Evolutionary conservation across 2,797 vertebrate species (phyloP), one percentile per base, ranked within the genome.

Genomic region (Syngnathus acus): DNA sequence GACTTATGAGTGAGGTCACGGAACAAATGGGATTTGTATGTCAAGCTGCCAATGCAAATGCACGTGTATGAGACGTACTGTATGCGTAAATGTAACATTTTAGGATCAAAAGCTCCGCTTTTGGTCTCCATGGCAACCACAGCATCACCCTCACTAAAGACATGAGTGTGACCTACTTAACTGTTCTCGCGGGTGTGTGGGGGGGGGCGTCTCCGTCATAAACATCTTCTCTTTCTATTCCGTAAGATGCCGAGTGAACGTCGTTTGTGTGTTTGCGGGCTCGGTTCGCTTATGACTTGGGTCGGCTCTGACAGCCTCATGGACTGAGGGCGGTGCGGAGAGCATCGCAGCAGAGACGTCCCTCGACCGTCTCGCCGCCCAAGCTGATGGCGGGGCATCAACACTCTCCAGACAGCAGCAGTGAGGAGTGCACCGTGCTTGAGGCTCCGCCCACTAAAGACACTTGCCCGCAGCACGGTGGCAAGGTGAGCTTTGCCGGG

Each of bases 371-470:
- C 54, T 43, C 70, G 60, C 39, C 62, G 54, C 50, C 68, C 74
- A 61, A 39, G 69, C 77, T 67, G 79, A 89, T 98, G 97, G 96
- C 98, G 67, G 92, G 94, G 78, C 92, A 94, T 89, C 96, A 97
- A 83, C 92, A 93, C 87, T 96, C 95, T 0, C 96, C 96, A 0
- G 95, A 97, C 73, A 98, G 91, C 91, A 96, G 93, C 88, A 94
- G 92, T 72, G 96, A 97, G 82, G 96, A 96, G 86, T 95, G 95
- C 78, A 95, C 96, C 78, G 95, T 98, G 82, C 82, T 98, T 92
- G 95, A 98, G 93, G 96, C 94, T 0, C 91, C 94, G 72, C 94
- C 94, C 0, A 92, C 91, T 5, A 95, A 93, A 82, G 95, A 94
- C 1, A 40, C 89, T 60, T 99, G 97, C 79, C 91, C 90, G 17